Conservation (phyloP, 2,113 vertebrate genomes). For the Circaetus gallicus region DNA sequence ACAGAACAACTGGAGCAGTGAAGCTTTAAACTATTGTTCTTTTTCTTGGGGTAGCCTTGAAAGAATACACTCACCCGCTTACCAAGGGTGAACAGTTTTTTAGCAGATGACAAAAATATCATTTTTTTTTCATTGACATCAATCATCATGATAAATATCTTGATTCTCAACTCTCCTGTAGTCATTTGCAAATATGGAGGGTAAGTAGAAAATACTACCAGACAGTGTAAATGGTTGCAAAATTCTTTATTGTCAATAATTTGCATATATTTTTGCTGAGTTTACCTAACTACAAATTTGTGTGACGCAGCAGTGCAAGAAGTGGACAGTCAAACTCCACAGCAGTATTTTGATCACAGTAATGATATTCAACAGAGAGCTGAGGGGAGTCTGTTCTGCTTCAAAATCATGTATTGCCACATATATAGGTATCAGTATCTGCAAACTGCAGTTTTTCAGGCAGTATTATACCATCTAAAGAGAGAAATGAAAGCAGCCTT, state of each 20-base stretch:
- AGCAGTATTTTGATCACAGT: not conserved
- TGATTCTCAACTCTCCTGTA: not conserved
- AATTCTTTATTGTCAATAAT: not conserved
- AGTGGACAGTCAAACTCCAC: not conserved
- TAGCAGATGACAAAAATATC: not conserved
- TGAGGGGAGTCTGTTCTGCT: not conserved
- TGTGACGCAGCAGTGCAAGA: not conserved
- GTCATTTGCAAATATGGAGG: not conserved
- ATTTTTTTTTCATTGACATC: not conserved
- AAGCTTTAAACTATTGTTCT: slow-evolving; percentile 5
- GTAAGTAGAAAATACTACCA: not conserved
- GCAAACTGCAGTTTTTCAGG: not conserved
- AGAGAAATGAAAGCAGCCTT: not conserved
- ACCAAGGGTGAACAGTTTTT: not conserved
- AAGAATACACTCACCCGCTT: not conserved
- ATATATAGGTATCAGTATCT: not conserved
- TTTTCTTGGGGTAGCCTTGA: not conserved
- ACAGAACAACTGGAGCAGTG: slow-evolving; percentile 8
- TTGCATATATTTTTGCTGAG: not conserved
- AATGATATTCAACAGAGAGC: not conserved
- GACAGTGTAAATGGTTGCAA: not conserved
- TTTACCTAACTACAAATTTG: not conserved
- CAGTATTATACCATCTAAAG: not conserved
- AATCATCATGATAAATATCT: not conserved
- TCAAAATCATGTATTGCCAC: not conserved